phyloP scores from a whole-genome alignment of 2,113 vertebrate species.

The Dissostichus mawsoni region DNA sequence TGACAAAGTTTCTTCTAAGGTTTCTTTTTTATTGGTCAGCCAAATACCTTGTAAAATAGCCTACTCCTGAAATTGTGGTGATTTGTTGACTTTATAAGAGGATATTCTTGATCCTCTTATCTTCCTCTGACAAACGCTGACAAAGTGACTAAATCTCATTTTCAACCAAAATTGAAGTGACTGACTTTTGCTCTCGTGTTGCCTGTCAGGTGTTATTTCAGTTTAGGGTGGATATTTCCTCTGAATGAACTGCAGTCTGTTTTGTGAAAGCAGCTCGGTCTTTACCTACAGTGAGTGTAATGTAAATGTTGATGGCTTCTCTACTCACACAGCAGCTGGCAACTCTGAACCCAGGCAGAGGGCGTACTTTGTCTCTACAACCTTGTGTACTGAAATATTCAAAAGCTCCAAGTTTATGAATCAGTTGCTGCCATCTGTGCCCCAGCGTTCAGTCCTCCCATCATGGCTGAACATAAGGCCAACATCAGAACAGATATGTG shows the following conservation, averaged over 20 bases:
- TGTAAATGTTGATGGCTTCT: conserved; percentile 36
- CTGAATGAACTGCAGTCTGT: conserved; percentile 5
- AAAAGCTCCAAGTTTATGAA: conserved; percentile 67
- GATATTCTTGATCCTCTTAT: conserved; percentile 69
- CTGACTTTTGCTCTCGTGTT: conserved; percentile 1
- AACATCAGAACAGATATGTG: conserved; percentile 66
- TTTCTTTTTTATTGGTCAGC: conserved; percentile 34
- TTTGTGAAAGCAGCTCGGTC: conserved; percentile 25
- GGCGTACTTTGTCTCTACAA: conserved; percentile 62
- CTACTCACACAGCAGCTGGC: conserved; percentile 47
- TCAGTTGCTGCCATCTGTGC: conserved; percentile 74
- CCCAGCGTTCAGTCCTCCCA: conserved; percentile 62
- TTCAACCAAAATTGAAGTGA: conserved; percentile 44
- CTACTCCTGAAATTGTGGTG: conserved; percentile 30
- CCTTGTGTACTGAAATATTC: conserved; percentile 72
- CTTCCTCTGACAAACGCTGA: conserved; percentile 52
- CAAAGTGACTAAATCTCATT: conserved; percentile 48
- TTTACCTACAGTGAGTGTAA: conserved; percentile 19
- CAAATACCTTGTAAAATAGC: conserved; percentile 28
- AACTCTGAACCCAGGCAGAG: conserved; percentile 48
- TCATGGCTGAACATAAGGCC: conserved; percentile 70
- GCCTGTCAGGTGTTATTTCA: conserved; percentile 30
- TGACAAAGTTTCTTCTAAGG: conserved; percentile 10
- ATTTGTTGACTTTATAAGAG: conserved; percentile 58
- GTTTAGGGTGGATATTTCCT: conserved; percentile 11